A percentile compares a stretch with the other conserved stretches of the same genome.
These are phyloP conservation scores for Tamandua tetradactyla DNA, from an alignment of 2,797 vertebrate species.

Conservation along the genomic window DNA sequence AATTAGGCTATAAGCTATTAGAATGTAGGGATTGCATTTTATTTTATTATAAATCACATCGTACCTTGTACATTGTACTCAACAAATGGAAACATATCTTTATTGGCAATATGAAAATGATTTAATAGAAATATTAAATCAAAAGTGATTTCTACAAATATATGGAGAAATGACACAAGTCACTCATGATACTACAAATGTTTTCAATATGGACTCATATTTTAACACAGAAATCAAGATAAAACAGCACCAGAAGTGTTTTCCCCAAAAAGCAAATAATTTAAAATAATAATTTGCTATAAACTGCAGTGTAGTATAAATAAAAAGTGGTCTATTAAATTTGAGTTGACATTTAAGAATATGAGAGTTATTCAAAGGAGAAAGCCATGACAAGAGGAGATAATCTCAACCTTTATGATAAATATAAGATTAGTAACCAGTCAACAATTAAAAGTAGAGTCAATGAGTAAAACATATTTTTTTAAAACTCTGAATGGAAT, in stretches of 20 bases:
- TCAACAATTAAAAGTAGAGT: conserved; percentile 66
- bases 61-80: not conserved
- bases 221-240: conserved; percentile 11
- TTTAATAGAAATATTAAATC: conserved; percentile 8
- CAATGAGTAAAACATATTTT: not conserved
- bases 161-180: not conserved
- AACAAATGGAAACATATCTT: conserved; percentile 23
- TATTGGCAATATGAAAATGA: not conserved
- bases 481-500: not conserved
- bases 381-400: conserved; percentile 36
- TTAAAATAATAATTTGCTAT: not conserved
- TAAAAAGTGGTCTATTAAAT: conserved; percentile 37
- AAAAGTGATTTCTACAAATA: conserved; percentile 35
- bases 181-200: not conserved
- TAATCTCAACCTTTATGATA: conserved; percentile 23
- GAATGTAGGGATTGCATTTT: not conserved
- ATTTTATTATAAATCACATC: not conserved
- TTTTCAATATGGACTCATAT: not conserved
- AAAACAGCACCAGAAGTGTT: not conserved
- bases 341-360: conserved; percentile 49
- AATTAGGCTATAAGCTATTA: not conserved
- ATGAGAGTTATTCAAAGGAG: conserved; percentile 43
- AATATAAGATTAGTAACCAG: conserved; percentile 31
- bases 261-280: not conserved
- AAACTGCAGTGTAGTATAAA: not conserved